Evolutionary conservation across 2,888 invertebrate genomes (phyloP), one percentile per base, ranked within the genome.

Genomic region (Cinara cedri): DNA sequence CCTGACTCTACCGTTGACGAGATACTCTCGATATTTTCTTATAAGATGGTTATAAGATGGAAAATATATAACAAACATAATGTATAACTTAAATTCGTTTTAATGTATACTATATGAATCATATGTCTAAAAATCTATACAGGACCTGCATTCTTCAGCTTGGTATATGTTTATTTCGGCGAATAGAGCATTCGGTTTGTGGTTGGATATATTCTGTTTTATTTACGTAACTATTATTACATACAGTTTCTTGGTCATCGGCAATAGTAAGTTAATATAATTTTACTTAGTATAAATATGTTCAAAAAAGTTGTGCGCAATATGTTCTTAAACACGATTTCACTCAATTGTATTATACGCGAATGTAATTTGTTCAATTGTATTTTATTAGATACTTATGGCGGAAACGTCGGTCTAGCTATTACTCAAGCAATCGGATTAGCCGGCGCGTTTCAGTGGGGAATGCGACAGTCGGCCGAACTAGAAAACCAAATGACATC

Each of bases 151-250:
- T 82, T 82, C 96, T 74, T 93, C 97, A 0, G 93, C 97, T 10
- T 98, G 95, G 93, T 97, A 91, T 85, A 88, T 95, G 84, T 96
- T 96, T 86, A 90, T 98, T 75, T 90, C 94, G 0, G 92, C 94
- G 4, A 94, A 94, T n/a, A 91, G 97, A 82, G 97, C 98, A 83
- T 96, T 98, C 84, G 97, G 96, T 0, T 93, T 96, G 84, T 94
- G 94, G 90, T 87, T 98, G 84, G 98, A 98, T 85, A 88, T 94
- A 83, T 90, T 96, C 74, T 97, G 97, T 85, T 90, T 94, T 0
- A 82, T 93, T 9, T 98, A 96, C 86, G 94, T 98, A 81, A 90
- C 91, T 0, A 86, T 93, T 63, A 96, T 97, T 0, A 94, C 96
- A 0, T 88, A 95, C 83, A 93, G 94, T 84, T 95, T 96, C 86